These are phyloP conservation scores for Ricordea florida DNA, from an alignment of 92 coral and sea anemone species.

Conservation along the genomic window DNA sequence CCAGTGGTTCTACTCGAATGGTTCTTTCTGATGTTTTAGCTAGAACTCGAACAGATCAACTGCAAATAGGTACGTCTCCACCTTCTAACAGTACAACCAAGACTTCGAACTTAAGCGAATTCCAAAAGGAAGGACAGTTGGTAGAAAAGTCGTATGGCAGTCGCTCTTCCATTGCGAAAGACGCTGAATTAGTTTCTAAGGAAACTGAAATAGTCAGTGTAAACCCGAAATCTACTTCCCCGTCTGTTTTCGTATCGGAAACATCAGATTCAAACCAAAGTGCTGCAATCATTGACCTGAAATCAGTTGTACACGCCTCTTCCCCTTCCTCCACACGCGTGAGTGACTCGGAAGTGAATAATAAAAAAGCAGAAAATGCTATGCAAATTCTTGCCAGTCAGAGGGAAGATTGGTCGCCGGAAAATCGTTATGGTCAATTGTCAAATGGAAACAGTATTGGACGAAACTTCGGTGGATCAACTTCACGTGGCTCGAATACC, in stretches of 20 bases:
- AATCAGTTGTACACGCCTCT: too few relatives aligned
- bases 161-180: neutral
- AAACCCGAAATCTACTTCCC: neutral
- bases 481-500: slow-evolving; percentile 10
- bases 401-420: neutral
- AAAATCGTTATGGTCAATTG: too few relatives aligned
- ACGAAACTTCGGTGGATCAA: too few relatives aligned
- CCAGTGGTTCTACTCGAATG: neutral
- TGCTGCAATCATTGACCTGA: too few relatives aligned
- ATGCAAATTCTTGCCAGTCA: neutral
- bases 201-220: neutral
- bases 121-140: neutral
- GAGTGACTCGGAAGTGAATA: neutral
- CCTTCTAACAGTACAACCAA: neutral
- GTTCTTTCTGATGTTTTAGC: neutral
- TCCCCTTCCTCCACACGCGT: too few relatives aligned
- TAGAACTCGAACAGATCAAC: neutral
- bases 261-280: neutral
- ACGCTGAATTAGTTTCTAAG: neutral
- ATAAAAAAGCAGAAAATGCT: neutral
- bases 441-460: too few relatives aligned
- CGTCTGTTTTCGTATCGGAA: too few relatives aligned
- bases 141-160: neutral
- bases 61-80: neutral
- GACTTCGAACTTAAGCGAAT: neutral